Evolutionary conservation across 1,140 invertebrate genomes (phyloP), one percentile per base, ranked within the genome.

Genomic region (Euwallacea similis): DNA sequence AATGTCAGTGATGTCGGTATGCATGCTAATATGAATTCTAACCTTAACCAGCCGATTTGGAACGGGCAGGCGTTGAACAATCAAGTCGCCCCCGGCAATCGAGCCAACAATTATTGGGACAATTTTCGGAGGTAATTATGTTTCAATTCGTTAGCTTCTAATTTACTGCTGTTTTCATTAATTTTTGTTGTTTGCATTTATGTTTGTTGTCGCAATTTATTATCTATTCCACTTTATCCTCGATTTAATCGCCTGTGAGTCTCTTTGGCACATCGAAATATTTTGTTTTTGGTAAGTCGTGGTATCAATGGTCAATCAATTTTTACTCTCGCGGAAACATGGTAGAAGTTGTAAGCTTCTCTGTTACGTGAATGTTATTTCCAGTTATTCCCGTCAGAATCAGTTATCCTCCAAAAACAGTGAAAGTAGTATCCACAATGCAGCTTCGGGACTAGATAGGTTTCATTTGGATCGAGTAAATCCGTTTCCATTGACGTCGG

Each of bases 101-200:
- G 93, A 71, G 92, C 93, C 54, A 95, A 95, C 81, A 95, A 95
- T 83, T 95, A 94, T 82, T 94, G 92, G 93, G 93, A 95, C 78
- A 95, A 95, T 84, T 95, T 95, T 80, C 83, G 91, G 85, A 93
- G 91, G 91, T 93, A 89, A 87, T 41, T 56, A 60, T 46, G 41
- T 53, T 66, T 59, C 42, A 42, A 66, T 71, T 65, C 7, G 54
- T 56, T 50, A 50, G 13, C 46, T 50, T 33, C 21, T 33, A 33
- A 33, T 33, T 58, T 21, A 66, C 21, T 65, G 15, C 15, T 66
- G 42, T 67, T n/a, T 71, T 9, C 60, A 47, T 65, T 43, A n/a
- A 10, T 66, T 9, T 47, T 70, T 47, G 55, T 65, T 65, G 11
- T 61, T 10, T 55, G 6, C 10, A 56, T 69, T 56, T 64, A 9